Evolutionary conservation across 2,797 vertebrate genomes (phyloP).

Genomic region (Neosilurus mollespiculum): DNA sequence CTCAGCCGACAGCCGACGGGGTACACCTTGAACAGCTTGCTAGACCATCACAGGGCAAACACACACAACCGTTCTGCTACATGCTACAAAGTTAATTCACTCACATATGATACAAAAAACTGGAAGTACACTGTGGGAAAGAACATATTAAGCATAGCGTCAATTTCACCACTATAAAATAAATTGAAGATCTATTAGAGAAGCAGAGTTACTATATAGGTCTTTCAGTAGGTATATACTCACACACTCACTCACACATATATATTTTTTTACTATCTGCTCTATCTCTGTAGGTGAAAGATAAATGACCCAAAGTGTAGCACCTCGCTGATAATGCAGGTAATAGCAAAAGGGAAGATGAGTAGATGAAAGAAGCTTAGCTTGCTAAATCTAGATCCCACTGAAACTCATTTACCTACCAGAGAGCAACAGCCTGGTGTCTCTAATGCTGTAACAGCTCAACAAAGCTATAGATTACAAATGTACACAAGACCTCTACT

Average conservation of each 20-base stretch:
- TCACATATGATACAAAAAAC: not conserved
- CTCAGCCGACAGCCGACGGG: too few relatives aligned
- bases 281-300: slow-evolving; percentile 1
- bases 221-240: not conserved
- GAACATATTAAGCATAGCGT: not conserved
- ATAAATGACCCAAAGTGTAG: slow-evolving; percentile 14
- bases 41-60: too few relatives aligned
- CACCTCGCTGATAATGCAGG: slow-evolving; percentile 17
- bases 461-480: slow-evolving; percentile 31
- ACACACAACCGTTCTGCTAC: too few relatives aligned
- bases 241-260: not conserved
- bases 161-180: not conserved
- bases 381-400: slow-evolving; percentile 26
- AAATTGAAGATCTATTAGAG: not conserved
- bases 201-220: not conserved
- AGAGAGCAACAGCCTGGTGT: slow-evolving; percentile 10
- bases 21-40: too few relatives aligned
- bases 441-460: slow-evolving; percentile 10
- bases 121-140: not conserved
- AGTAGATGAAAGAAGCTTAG: not conserved
- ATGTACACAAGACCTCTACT: not conserved
- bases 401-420: slow-evolving; percentile 30
- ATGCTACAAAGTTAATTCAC: not conserved
- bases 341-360: not conserved
- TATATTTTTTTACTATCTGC: not conserved